These are phyloP conservation scores for Minunthozetes semirufus DNA, from an alignment of 2,888 invertebrate species.

Conservation along the genomic window DNA sequence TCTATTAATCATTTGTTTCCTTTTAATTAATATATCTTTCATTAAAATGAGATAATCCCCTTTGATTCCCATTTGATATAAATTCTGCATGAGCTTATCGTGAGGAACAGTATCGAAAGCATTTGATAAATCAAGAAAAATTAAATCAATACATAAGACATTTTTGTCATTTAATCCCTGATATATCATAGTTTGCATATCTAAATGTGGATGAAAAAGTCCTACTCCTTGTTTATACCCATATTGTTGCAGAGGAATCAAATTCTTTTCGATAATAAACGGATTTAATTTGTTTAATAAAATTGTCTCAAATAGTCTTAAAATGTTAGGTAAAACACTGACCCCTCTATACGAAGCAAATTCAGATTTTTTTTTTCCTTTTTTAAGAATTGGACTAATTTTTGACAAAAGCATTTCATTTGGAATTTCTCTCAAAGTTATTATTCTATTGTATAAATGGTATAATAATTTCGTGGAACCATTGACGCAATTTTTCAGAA, in stretches of 20 bases:
- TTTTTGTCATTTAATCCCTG: too few species aligned
- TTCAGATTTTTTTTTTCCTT: not conserved
- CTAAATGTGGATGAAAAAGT: not conserved
- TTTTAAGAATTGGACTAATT: not conserved
- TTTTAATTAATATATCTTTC: not conserved
- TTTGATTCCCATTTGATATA: not conserved
- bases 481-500: not conserved
- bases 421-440: not conserved
- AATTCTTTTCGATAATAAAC: not conserved
- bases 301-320: not conserved
- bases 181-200: not conserved
- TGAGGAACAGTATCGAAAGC: too few species aligned
- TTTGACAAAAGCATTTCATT: not conserved
- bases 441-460: not conserved
- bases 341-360: not conserved
- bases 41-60: not conserved
- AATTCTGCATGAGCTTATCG: too few species aligned
- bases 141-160: too few species aligned
- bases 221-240: not conserved
- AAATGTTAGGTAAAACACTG: not conserved
- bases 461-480: not conserved
- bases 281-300: not conserved
- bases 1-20: not conserved
- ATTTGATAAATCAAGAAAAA: too few species aligned
- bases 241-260: not conserved